A percentile compares a stretch with the other conserved stretches of the same genome.
These are phyloP conservation scores for Hyphantria cunea DNA, from an alignment of 1,140 invertebrate genomes.

Conservation along the genomic window DNA sequence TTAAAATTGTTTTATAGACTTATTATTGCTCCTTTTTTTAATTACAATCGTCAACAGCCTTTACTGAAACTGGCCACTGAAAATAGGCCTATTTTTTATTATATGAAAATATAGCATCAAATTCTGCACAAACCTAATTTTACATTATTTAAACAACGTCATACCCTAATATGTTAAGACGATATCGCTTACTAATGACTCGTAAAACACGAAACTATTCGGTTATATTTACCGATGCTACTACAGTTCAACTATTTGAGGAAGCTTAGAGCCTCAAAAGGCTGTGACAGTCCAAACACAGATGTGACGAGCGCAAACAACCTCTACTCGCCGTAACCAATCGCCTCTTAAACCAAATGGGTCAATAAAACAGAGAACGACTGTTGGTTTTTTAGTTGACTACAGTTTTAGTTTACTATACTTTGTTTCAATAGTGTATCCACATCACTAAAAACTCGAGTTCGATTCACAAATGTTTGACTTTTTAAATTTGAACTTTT, in stretches of 20 bases:
- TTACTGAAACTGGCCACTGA: no score
- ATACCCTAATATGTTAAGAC: conserved; percentile 23
- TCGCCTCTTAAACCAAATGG: conserved; percentile 38
- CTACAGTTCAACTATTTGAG: conserved; percentile 52
- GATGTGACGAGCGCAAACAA: conserved; percentile 68
- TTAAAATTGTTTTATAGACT: no score
- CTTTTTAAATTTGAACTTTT: conserved; percentile 19
- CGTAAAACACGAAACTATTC: conserved; percentile 29
- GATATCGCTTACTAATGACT: conserved; percentile 46
- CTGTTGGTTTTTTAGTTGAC: conserved; percentile 35
- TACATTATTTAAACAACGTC: conserved; percentile 9
- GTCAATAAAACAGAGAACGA: conserved; percentile 43
- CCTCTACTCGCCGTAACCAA: conserved; percentile 50
- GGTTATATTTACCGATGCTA: conserved; percentile 50
- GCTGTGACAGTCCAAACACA: conserved; percentile 68
- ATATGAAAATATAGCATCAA: no score
- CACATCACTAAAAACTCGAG: conserved; percentile 32
- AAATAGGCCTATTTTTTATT: no score
- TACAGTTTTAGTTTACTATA: conserved; percentile 22
- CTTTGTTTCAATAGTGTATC: conserved; percentile 24
- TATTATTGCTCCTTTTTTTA: no score
- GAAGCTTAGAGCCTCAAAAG: conserved; percentile 61
- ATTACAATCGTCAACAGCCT: no score
- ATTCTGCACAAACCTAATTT: no score
- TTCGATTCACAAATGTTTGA: conserved; percentile 16